phyloP scores from a whole-genome alignment of 2,888 invertebrate genomes.

The Spodoptera picta region DNA sequence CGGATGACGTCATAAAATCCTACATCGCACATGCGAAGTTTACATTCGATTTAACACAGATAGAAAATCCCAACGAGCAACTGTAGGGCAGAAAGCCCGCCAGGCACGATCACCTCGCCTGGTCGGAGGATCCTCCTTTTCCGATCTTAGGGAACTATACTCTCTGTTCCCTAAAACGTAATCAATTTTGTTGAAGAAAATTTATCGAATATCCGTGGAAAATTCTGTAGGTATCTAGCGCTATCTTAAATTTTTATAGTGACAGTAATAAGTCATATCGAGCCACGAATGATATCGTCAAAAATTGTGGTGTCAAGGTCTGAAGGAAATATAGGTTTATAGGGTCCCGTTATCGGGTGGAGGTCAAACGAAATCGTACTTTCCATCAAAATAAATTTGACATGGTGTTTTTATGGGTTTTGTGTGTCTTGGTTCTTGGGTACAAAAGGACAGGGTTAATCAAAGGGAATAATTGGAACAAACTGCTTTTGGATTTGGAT shows the following conservation, averaged over 20 bases:
- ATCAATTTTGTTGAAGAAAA: background rate
- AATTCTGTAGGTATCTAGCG: background rate
- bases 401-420: slow-evolving; percentile 2
- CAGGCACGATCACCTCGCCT: too few relatives aligned
- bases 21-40: too few relatives aligned
- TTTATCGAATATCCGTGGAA: slow-evolving; percentile 13
- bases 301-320: slow-evolving; percentile 22
- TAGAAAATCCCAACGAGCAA: too few relatives aligned
- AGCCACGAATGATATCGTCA: background rate
- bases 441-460: too few relatives aligned
- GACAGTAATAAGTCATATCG: background rate
- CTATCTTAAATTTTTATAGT: slow-evolving; percentile 2
- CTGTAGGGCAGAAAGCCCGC: too few relatives aligned
- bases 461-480: too few relatives aligned
- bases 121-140: too few relatives aligned
- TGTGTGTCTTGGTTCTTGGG: background rate
- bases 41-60: too few relatives aligned
- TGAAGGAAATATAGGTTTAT: background rate
- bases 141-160: too few relatives aligned
- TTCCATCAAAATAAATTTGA: slow-evolving; percentile 21
- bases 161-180: too few relatives aligned
- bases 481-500: too few relatives aligned
- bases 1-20: too few relatives aligned
- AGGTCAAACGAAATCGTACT: slow-evolving; percentile 15
- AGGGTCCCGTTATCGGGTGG: slow-evolving; percentile 1